Evolutionary conservation across 2,113 vertebrate species (phyloP).

Genomic region (Emydocephalus ijimae): DNA sequence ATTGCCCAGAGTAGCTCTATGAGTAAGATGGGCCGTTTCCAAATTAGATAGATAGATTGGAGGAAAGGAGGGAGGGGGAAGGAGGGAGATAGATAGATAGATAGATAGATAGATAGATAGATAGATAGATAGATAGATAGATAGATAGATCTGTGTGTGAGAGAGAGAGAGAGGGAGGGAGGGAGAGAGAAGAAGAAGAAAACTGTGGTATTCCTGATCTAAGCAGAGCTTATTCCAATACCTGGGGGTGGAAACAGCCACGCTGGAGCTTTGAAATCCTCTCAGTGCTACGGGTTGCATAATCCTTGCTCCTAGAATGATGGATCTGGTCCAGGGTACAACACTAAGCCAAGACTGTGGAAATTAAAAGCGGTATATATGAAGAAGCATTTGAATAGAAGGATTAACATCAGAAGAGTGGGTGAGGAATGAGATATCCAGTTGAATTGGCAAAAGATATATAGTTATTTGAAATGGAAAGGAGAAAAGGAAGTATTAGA

Average conservation of each 20-base stretch:
- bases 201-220: not conserved
- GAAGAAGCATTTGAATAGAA: not conserved
- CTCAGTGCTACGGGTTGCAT: not conserved
- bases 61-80: too few relatives aligned
- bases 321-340: not conserved
- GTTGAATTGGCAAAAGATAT: not conserved
- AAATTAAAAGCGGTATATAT: not conserved
- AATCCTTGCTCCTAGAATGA: not conserved
- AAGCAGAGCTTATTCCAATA: not conserved
- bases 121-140: too few relatives aligned
- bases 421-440: not conserved
- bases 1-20: too few relatives aligned
- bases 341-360: not conserved
- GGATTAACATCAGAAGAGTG: not conserved
- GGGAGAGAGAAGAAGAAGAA: too few relatives aligned
- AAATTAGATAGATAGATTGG: too few relatives aligned
- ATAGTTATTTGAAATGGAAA: not conserved
- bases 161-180: too few relatives aligned
- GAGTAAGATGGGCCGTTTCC: too few relatives aligned
- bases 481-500: not conserved
- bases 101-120: too few relatives aligned
- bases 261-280: not conserved
- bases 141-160: too few relatives aligned
- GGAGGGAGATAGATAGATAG: too few relatives aligned
- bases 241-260: not conserved